Evolutionary conservation across 2,888 invertebrate genomes (phyloP).

Genomic region (Chymomyza fuscimana): DNA sequence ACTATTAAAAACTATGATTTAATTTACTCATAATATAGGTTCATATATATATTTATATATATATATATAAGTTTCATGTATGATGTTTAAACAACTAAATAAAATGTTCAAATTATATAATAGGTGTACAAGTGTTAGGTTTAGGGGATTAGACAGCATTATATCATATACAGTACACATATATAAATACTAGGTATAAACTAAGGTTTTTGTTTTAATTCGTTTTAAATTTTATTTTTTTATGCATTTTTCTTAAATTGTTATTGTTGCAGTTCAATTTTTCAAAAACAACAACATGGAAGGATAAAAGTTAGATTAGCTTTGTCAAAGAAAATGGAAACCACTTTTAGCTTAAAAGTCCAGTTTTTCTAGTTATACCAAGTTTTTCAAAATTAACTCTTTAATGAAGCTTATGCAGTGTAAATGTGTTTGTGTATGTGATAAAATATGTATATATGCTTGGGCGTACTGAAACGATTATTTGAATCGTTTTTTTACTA

Average conservation of each 20-base stretch:
- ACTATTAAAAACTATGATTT: conserved; percentile 78
- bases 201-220: conserved; percentile 43
- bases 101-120: conserved; percentile 62
- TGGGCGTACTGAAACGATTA: neutral
- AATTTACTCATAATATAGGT: conserved; percentile 76
- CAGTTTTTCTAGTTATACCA: conserved; percentile 4
- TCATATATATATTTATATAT: conserved; percentile 36
- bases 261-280: conserved; percentile 54
- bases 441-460: conserved; percentile 25
- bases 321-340: conserved; percentile 41
- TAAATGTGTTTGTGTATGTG: conserved; percentile 21
- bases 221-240: conserved; percentile 14
- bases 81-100: conserved; percentile 50
- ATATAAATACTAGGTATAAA: conserved; percentile 62
- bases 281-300: conserved; percentile 66
- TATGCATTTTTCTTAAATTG: conserved; percentile 13
- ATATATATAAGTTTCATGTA: conserved; percentile 35
- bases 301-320: conserved; percentile 47
- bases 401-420: conserved; percentile 20
- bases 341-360: conserved; percentile 42
- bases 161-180: conserved; percentile 68
- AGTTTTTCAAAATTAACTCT: neutral
- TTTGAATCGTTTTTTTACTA: neutral
- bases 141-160: conserved; percentile 66
- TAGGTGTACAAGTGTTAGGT: conserved; percentile 47